Percentiles rank a stretch among this genome's conserved stretches.
These are phyloP conservation scores for Vimba vimba DNA, from an alignment of 2,113 vertebrate genomes.

Conservation along the genomic window DNA sequence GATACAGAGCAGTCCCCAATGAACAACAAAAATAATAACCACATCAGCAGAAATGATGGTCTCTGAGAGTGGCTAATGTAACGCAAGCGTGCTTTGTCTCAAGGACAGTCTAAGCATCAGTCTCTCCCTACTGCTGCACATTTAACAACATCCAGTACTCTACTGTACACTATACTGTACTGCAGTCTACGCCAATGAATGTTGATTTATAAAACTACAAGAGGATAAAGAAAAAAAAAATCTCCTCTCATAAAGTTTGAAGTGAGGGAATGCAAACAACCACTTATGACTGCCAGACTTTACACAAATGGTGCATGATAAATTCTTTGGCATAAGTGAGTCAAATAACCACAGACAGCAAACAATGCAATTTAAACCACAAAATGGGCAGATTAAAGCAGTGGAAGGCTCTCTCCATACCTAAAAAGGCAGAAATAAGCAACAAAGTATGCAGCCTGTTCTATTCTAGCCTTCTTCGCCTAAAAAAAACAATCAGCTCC, in stretches of 20 bases:
- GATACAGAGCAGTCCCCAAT: constrained; percentile 44
- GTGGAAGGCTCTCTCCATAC: neutral
- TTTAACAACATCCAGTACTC: constrained; percentile 32
- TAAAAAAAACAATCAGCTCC: constrained; percentile 5
- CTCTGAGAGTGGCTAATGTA: constrained; percentile 41
- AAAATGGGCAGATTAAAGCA: neutral
- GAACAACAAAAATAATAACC: constrained; percentile 51
- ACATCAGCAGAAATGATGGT: constrained; percentile 49
- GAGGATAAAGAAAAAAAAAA: constrained; percentile 21
- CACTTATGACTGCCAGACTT: neutral
- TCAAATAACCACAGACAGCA: constrained; percentile 2
- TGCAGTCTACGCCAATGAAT: constrained; percentile 6
- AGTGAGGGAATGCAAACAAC: neutral
- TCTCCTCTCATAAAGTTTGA: neutral
- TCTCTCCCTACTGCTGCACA: constrained; percentile 30
- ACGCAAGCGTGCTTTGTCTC: constrained; percentile 39
- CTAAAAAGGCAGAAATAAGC: neutral
- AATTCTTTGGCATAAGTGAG: constrained; percentile 10
- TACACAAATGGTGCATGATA: neutral
- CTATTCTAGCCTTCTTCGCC: constrained; percentile 7
- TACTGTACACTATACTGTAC: constrained; percentile 12
- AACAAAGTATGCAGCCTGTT: neutral
- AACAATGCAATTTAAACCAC: neutral
- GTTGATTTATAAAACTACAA: constrained; percentile 24
- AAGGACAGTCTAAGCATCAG: constrained; percentile 48